phyloP scores from a whole-genome alignment of 1,140 invertebrate species.

The Drosophila sulfurigaster region DNA sequence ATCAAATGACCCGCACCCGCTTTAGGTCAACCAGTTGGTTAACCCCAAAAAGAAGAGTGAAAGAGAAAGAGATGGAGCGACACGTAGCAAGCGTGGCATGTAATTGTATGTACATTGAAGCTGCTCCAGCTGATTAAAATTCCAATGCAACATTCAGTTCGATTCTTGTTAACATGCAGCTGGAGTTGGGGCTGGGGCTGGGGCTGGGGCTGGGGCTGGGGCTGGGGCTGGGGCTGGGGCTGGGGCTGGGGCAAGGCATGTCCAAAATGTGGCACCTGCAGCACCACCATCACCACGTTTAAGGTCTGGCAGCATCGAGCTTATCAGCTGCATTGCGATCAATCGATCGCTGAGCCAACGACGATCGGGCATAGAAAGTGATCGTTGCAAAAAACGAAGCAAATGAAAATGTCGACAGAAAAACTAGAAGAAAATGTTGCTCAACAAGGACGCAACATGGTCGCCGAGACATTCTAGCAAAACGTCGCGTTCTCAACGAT shows the following conservation, averaged over 20 bases:
- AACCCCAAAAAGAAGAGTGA: slow-evolving; percentile 18
- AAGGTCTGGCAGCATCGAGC: slow-evolving; percentile 34
- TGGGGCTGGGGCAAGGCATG: slow-evolving; percentile 47
- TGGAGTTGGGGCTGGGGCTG: slow-evolving; percentile 8
- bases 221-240: not conserved
- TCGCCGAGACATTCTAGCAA: slow-evolving; percentile 73
- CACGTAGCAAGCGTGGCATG: slow-evolving; percentile 71
- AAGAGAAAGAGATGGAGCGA: not conserved
- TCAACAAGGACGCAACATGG: slow-evolving; percentile 81
- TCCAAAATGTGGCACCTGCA: slow-evolving; percentile 78
- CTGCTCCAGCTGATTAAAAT: slow-evolving; percentile 75
- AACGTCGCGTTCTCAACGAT: slow-evolving; percentile 22
- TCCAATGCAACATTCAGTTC: slow-evolving; percentile 46
- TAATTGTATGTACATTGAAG: slow-evolving; percentile 71
- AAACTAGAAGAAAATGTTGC: slow-evolving; percentile 60
- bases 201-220: not conserved
- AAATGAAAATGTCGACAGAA: slow-evolving; percentile 18
- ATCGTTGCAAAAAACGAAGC: slow-evolving; percentile 38
- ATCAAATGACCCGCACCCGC: slow-evolving; percentile 38
- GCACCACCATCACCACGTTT: slow-evolving; percentile 50
- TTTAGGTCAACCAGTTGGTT: slow-evolving; percentile 43
- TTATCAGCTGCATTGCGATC: slow-evolving; percentile 77
- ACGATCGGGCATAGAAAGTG: slow-evolving; percentile 72
- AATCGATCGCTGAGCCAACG: slow-evolving; percentile 42
- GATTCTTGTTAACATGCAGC: slow-evolving; percentile 29